Conservation (phyloP, 35 echinoderm and acorn worm genomes). For the Heliocidaris tuberculata region DNA sequence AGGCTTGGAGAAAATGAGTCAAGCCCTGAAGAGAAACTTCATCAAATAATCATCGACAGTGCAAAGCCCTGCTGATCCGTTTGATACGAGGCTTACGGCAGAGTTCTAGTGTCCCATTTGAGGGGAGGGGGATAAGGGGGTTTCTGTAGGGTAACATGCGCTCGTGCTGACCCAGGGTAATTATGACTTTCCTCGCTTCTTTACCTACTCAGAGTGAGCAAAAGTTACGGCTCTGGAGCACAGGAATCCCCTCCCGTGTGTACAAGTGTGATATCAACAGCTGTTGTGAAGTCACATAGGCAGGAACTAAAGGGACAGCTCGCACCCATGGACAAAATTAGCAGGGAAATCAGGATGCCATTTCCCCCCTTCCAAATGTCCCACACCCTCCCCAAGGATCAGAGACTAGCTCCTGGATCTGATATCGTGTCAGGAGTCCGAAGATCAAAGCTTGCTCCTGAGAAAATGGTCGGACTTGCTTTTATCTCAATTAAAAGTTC, state of each 20-base stretch:
- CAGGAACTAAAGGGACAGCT: constrained; percentile 17
- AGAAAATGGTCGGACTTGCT: not conserved
- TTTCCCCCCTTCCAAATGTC: not conserved
- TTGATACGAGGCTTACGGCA: not conserved
- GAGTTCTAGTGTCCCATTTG: not conserved
- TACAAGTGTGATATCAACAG: constrained; percentile 4
- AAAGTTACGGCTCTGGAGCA: not conserved
- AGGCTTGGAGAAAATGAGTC: not conserved
- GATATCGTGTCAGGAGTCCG: not conserved
- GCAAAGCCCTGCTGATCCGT: not conserved
- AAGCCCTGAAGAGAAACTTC: not conserved
- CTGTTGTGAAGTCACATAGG: not conserved
- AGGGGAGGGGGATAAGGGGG: not conserved
- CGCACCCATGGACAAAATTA: not conserved
- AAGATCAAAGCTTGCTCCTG: not conserved
- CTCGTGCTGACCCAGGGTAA: not conserved
- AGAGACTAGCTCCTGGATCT: not conserved
- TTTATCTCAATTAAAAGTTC: not conserved
- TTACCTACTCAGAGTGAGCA: not conserved
- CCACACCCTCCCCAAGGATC: not conserved
- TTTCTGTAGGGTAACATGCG: not conserved
- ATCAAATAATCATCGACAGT: constrained; percentile 12
- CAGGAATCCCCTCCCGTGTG: not conserved
- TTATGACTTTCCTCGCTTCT: not conserved
- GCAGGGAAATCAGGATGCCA: not conserved